Conservation (phyloP, 1,140 invertebrate genomes). For the Drosophila repleta region DNA sequence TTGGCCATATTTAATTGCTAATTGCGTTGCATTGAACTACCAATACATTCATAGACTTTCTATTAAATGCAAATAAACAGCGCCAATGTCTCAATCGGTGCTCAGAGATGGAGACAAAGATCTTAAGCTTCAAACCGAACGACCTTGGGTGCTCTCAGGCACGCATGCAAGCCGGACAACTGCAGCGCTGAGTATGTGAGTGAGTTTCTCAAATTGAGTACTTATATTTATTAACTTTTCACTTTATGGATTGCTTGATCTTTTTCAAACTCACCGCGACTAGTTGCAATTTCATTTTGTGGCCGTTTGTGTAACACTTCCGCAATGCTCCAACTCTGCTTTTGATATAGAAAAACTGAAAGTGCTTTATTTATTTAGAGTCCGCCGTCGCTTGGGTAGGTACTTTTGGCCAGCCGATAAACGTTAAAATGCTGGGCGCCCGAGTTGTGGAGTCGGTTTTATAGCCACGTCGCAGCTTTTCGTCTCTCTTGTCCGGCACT, state of each 20-base stretch:
- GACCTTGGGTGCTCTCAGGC: slow-evolving; percentile 54
- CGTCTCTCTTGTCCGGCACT: slow-evolving; percentile 23
- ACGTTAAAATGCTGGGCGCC: slow-evolving; percentile 73
- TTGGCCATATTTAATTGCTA: slow-evolving; percentile 69
- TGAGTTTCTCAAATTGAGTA: slow-evolving; percentile 19
- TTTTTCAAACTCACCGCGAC: slow-evolving; percentile 64
- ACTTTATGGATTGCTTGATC: slow-evolving; percentile 2
- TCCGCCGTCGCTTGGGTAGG: slow-evolving; percentile 8
- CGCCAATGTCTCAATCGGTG: slow-evolving; percentile 48
- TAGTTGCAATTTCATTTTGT: slow-evolving; percentile 64
- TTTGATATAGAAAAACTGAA: slow-evolving; percentile 27
- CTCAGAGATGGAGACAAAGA: slow-evolving; percentile 17
- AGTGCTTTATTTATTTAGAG: slow-evolving; percentile 19
- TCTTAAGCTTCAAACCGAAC: slow-evolving; percentile 60
- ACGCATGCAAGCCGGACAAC: slow-evolving; percentile 20
- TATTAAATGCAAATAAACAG: slow-evolving; percentile 71
- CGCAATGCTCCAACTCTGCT: slow-evolving; percentile 31
- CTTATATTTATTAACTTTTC: slow-evolving; percentile 8
- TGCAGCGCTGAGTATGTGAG: slow-evolving; percentile 4
- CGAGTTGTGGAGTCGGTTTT: slow-evolving; percentile 63
- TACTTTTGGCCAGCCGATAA: slow-evolving; percentile 55
- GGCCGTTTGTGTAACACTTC: slow-evolving; percentile 40
- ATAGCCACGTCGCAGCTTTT: slow-evolving; percentile 55
- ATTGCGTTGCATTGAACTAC: slow-evolving; percentile 64
- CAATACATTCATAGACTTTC: slow-evolving; percentile 59